Evolutionary conservation across 2,888 invertebrate genomes (phyloP).

Genomic region (Drosophila lutescens): DNA sequence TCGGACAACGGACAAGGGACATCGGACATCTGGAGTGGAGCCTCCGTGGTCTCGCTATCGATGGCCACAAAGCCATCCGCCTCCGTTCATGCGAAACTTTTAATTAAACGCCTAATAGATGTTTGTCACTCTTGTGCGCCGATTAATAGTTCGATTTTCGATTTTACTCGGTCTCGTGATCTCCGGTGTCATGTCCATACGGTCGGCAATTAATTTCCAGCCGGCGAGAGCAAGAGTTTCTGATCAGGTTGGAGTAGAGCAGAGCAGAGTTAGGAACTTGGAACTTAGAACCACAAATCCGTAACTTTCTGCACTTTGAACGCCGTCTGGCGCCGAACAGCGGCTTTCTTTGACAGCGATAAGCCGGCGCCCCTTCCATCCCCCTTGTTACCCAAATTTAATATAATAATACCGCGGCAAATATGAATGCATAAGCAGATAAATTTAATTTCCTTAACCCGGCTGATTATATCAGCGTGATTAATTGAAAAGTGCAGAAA

Average conservation of each 20-base stretch:
- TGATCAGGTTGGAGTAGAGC: background rate
- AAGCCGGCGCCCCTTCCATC: slow-evolving; percentile 60
- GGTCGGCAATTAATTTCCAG: slow-evolving; percentile 67
- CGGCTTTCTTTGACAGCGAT: slow-evolving; percentile 56
- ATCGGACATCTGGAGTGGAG: slow-evolving; percentile 41
- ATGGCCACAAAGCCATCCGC: slow-evolving; percentile 45
- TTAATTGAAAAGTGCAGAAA: slow-evolving; percentile 61
- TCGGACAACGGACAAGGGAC: slow-evolving; percentile 51
- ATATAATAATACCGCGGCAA: slow-evolving; percentile 25
- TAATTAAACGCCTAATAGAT: slow-evolving; percentile 78
- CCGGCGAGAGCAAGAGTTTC: slow-evolving; percentile 18
- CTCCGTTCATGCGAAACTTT: slow-evolving; percentile 67
- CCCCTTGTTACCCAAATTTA: slow-evolving; percentile 25
- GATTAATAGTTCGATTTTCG: slow-evolving; percentile 70
- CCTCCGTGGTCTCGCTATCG: slow-evolving; percentile 65
- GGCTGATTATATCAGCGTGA: slow-evolving; percentile 58
- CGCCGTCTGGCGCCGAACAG: slow-evolving; percentile 22
- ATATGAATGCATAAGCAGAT: slow-evolving; percentile 42
- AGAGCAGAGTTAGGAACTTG: too few relatives aligned
- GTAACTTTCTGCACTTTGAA: slow-evolving; percentile 68
- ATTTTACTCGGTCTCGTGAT: slow-evolving; percentile 64
- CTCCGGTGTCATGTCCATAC: slow-evolving; percentile 66
- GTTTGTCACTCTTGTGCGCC: slow-evolving; percentile 68
- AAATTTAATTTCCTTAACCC: slow-evolving; percentile 65
- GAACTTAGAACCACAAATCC: slow-evolving; percentile 19